Percentiles rank a stretch among this genome's conserved stretches.
Evolutionary conservation across 2,113 vertebrate genomes (phyloP).

Genomic region (Amphiprion percula): DNA sequence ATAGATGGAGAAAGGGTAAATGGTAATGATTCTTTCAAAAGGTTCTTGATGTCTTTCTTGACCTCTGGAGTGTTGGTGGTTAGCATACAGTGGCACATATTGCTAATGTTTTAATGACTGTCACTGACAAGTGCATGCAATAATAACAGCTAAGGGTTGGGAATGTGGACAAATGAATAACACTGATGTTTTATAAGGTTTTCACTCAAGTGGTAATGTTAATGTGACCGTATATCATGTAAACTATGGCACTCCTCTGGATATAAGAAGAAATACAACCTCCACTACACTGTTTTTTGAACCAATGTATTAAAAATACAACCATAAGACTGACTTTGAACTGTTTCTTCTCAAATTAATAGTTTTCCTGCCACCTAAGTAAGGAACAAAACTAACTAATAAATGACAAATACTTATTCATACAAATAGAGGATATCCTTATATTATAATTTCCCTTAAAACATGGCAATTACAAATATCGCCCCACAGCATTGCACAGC

Average conservation of each 20-base stretch:
- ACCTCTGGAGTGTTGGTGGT: slow-evolving; percentile 26
- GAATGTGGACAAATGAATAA: too few species aligned
- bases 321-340: too few species aligned
- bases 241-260: not conserved
- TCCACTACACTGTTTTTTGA: too few species aligned
- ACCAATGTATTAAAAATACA: too few species aligned
- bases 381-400: too few species aligned
- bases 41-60: slow-evolving; percentile 61
- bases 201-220: not conserved
- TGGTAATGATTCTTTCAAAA: slow-evolving; percentile 65
- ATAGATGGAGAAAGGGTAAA: slow-evolving; percentile 69
- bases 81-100: not conserved
- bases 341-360: too few species aligned
- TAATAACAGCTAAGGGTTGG: not conserved
- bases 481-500: not conserved
- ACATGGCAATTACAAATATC: not conserved
- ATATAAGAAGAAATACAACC: not conserved
- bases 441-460: too few species aligned
- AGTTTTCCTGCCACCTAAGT: too few species aligned
- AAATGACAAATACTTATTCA: too few species aligned
- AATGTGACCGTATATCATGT: not conserved
- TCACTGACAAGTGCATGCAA: not conserved
- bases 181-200: not conserved
- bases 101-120: slow-evolving; percentile 20
- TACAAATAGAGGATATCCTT: too few species aligned